Evolutionary conservation across 2,797 vertebrate species (phyloP).

Genomic region (Molothrus ater): DNA sequence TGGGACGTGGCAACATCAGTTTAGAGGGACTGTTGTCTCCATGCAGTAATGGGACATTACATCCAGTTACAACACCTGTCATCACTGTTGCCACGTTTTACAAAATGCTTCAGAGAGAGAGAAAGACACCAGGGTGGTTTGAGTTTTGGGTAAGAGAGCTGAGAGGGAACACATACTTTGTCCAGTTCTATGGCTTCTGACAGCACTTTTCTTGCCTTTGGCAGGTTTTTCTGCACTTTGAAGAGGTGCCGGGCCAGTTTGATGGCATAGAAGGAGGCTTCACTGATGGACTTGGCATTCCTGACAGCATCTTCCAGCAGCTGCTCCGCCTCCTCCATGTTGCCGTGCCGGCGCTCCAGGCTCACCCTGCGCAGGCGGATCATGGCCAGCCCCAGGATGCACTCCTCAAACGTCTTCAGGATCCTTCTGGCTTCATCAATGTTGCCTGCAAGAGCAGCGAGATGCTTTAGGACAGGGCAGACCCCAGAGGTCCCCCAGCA

Average conservation of each 20-base stretch:
- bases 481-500: not conserved
- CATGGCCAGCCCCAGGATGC: constrained; percentile 89
- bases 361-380: constrained; percentile 93
- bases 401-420: constrained; percentile 86
- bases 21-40: constrained; percentile 85
- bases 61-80: constrained; percentile 66
- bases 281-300: constrained; percentile 81
- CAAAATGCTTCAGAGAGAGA: not conserved
- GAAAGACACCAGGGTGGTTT: not conserved
- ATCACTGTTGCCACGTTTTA: constrained; percentile 73
- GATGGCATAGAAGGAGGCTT: constrained; percentile 92
- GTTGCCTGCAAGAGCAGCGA: constrained; percentile 78
- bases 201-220: constrained; percentile 92
- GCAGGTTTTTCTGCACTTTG: constrained; percentile 90
- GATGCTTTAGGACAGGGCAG: not conserved
- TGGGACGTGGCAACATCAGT: constrained; percentile 75
- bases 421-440: constrained; percentile 90
- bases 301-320: constrained; percentile 90
- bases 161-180: constrained; percentile 81
- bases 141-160: not conserved
- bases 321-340: constrained; percentile 90
- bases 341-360: constrained; percentile 92
- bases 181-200: constrained; percentile 93
- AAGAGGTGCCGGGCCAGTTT: constrained; percentile 91
- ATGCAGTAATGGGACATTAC: constrained; percentile 59